Conservation (phyloP, 2,113 vertebrate species). For the Dicentrarchus labrax region DNA sequence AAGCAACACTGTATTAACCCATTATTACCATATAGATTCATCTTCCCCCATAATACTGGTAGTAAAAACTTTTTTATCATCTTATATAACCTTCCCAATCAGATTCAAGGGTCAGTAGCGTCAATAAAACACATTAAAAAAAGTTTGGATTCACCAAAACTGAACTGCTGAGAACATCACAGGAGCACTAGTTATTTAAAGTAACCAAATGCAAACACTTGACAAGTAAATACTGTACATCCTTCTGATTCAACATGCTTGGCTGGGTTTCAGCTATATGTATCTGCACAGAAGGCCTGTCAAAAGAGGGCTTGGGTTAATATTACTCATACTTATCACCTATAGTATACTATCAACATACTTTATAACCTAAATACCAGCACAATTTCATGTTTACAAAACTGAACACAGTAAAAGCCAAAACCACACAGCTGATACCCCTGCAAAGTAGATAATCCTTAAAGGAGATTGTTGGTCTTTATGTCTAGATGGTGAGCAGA, state of each 20-base stretch:
- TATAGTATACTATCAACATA: constrained; percentile 1
- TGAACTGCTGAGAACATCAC: not conserved
- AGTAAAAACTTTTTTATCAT: not conserved
- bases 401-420: constrained; percentile 33
- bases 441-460: constrained; percentile 71
- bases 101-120: not conserved
- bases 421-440: constrained; percentile 50
- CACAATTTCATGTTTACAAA: constrained; percentile 55
- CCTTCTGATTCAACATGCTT: not conserved
- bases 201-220: not conserved
- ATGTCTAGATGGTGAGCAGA: constrained; percentile 66
- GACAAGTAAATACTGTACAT: not conserved
- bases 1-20: not conserved
- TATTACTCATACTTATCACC: not conserved
- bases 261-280: constrained; percentile 9
- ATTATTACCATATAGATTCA: not conserved
- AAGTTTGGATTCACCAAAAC: not conserved
- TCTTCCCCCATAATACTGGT: not conserved
- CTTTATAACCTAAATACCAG: constrained; percentile 35
- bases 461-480: constrained; percentile 74
- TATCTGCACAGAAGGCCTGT: not conserved
- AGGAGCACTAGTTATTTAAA: not conserved
- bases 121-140: not conserved
- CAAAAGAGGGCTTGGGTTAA: not conserved
- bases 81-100: not conserved